Conservation (phyloP, 1,140 invertebrate species). For the Cardiocondyla obscurior region DNA sequence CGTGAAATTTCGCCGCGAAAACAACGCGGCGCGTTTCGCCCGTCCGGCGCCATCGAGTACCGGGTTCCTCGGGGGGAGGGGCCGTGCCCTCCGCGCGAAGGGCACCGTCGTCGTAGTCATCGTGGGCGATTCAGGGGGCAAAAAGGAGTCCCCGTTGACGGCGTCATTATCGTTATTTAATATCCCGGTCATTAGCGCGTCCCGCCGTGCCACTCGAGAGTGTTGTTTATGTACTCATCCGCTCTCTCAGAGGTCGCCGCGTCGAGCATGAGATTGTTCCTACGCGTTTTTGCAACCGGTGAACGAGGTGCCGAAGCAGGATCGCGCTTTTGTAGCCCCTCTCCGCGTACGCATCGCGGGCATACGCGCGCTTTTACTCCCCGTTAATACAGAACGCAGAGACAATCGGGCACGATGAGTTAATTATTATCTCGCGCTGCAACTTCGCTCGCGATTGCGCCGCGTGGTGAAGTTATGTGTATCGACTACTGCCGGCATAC, state of each 20-base stretch:
- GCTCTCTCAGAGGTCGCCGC: conserved; percentile 55
- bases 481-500: conserved; percentile 75
- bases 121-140: conserved; percentile 65
- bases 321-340: conserved; percentile 60
- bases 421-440: conserved; percentile 77
- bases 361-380: conserved; percentile 12
- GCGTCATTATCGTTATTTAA: conserved; percentile 84
- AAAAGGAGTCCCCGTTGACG: conserved; percentile 76
- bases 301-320: background rate
- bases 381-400: conserved; percentile 40
- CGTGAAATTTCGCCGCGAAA: conserved; percentile 73
- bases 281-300: conserved; percentile 68
- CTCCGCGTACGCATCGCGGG: conserved; percentile 23
- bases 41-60: conserved; percentile 44
- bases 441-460: conserved; percentile 67
- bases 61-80: conserved; percentile 45
- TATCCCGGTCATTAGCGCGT: conserved; percentile 83
- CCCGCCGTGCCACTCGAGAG: conserved; percentile 76
- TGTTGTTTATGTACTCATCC: conserved; percentile 81
- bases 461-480: conserved; percentile 69
- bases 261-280: conserved; percentile 69
- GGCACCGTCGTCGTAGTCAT: conserved; percentile 41
- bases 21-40: conserved; percentile 36
- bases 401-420: conserved; percentile 72
- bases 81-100: conserved; percentile 60